Evolutionary conservation across 2,797 vertebrate genomes (phyloP).

Genomic region (Antennarius maculatus): DNA sequence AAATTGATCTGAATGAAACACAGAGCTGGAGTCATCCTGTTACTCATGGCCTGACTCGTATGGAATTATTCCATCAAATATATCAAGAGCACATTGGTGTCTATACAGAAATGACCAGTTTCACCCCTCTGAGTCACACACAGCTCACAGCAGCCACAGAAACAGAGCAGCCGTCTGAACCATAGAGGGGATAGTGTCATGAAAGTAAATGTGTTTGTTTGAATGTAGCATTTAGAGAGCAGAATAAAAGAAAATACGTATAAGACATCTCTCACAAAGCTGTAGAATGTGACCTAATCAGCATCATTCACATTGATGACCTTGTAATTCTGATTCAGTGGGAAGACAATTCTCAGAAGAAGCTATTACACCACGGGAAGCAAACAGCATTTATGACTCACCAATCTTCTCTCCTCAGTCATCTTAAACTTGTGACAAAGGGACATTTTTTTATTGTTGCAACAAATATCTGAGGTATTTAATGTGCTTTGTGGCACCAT

Average conservation of each 20-base stretch:
- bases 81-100: constrained; percentile 6
- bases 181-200: not conserved
- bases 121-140: constrained; percentile 24
- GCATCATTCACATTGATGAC: constrained; percentile 36
- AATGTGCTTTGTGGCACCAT: constrained; percentile 15
- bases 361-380: constrained; percentile 38
- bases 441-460: constrained; percentile 36
- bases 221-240: too few species aligned
- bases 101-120: constrained; percentile 33
- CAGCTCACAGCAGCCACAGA: constrained; percentile 27
- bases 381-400: constrained; percentile 41
- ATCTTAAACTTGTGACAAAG: constrained; percentile 12
- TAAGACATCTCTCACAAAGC: too few species aligned
- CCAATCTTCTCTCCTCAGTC: constrained; percentile 25
- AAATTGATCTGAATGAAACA: not conserved
- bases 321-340: constrained; percentile 38
- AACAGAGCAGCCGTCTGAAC: constrained; percentile 13
- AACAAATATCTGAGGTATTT: constrained; percentile 15
- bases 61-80: constrained; percentile 29
- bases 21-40: not conserved
- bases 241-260: too few species aligned
- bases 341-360: constrained; percentile 30
- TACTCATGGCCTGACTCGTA: not conserved
- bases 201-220: too few species aligned
- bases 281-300: constrained; percentile 26